Conservation (phyloP, 2,113 vertebrate species). For the Deroptyus accipitrinus region DNA sequence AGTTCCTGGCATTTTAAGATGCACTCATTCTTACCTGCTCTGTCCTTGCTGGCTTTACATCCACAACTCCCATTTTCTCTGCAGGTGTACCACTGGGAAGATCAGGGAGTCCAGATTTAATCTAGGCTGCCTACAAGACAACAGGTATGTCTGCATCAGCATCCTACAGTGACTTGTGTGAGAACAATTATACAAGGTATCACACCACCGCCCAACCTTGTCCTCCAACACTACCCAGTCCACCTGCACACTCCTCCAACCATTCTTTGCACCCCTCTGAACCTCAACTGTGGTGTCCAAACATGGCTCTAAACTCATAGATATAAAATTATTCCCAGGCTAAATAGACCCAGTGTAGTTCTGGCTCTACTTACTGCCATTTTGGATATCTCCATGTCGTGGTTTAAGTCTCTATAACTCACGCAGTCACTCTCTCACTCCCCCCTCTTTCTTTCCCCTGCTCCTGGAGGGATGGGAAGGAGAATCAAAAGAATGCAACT, state of each 20-base stretch:
- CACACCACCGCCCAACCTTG: not conserved
- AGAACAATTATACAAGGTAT: not conserved
- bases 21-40: not conserved
- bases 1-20: not conserved
- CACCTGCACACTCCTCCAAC: not conserved
- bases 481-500: no score
- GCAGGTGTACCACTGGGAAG: not conserved
- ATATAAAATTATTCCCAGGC: not conserved
- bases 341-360: not conserved
- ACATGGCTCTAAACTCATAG: accelerated
- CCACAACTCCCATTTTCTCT: not conserved
- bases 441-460: no score
- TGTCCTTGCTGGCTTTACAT: not conserved
- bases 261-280: not conserved
- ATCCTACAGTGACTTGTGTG: no score
- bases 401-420: no score
- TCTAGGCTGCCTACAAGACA: not conserved
- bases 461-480: no score
- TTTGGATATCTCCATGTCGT: not conserved
- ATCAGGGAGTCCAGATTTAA: not conserved
- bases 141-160: accelerated
- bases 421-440: no score
- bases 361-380: not conserved
- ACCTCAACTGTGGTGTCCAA: not conserved
- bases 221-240: not conserved